These are phyloP conservation scores for Coelinius sp. DNA, from an alignment of 2,888 invertebrate species.

Conservation along the genomic window DNA sequence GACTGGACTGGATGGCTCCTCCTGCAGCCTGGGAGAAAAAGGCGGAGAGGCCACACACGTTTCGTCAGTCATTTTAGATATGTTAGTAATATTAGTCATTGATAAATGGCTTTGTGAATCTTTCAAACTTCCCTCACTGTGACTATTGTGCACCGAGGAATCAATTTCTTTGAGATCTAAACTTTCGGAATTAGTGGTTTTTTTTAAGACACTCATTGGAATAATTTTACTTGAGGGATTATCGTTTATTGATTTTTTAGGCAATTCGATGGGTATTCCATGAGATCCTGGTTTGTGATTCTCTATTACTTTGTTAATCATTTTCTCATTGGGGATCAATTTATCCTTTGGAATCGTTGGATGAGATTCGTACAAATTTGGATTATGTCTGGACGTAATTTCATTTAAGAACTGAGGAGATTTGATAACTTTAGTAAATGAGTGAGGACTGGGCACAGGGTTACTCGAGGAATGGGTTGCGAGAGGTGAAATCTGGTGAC, in stretches of 20 bases:
- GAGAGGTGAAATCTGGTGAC: slow-evolving; percentile 37
- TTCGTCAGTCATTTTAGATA: slow-evolving; percentile 65
- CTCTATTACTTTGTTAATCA: slow-evolving; percentile 2
- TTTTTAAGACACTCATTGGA: slow-evolving; percentile 17
- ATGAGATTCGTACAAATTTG: not conserved
- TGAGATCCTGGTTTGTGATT: not conserved
- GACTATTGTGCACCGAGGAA: slow-evolving; percentile 50
- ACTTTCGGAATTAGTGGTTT: slow-evolving; percentile 1
- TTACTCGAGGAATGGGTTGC: slow-evolving; percentile 38
- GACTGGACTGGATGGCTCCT: slow-evolving; percentile 48
- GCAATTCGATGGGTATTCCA: slow-evolving; percentile 33
- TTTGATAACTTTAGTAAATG: slow-evolving; percentile 12
- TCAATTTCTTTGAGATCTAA: slow-evolving; percentile 42
- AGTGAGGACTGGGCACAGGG: not conserved
- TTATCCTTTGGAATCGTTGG: not conserved
- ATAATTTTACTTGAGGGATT: not conserved
- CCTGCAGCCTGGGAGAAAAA: slow-evolving; percentile 65
- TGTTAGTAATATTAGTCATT: slow-evolving; percentile 59
- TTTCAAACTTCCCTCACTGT: slow-evolving; percentile 53
- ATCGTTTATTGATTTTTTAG: slow-evolving; percentile 12
- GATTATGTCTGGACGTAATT: slow-evolving; percentile 27
- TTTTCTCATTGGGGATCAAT: slow-evolving; percentile 7
- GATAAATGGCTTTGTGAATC: slow-evolving; percentile 33
- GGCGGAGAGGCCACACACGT: slow-evolving; percentile 69
- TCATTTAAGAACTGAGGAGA: slow-evolving; percentile 30